phyloP scores from a whole-genome alignment of 2,113 vertebrate species.

The Dendropsophus ebraccatus region DNA sequence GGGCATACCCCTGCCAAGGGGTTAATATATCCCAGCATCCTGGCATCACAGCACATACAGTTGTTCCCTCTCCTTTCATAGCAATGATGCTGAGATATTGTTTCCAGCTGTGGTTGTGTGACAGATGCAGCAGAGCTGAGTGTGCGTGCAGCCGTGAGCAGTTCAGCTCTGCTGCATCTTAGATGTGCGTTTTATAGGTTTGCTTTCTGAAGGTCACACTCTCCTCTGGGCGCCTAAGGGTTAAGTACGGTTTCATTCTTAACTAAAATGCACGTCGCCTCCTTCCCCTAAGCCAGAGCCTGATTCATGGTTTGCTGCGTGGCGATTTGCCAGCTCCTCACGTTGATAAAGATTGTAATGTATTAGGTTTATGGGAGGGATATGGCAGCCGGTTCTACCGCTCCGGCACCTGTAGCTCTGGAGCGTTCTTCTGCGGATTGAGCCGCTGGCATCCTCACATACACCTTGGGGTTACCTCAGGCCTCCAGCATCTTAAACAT shows the following conservation, averaged over 20 bases:
- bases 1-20: not conserved
- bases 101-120: not conserved
- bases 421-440: not conserved
- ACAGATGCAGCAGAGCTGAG: not conserved
- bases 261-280: too few species aligned
- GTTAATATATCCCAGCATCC: too few species aligned
- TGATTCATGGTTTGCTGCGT: slow-evolving; percentile 28
- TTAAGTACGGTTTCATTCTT: slow-evolving; percentile 17
- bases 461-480: too few species aligned
- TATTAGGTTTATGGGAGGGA: not conserved
- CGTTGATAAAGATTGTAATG: not conserved
- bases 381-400: not conserved
- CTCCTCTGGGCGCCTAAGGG: slow-evolving; percentile 17
- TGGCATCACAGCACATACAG: not conserved
- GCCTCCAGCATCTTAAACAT: too few species aligned
- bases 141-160: not conserved
- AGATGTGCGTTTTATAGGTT: not conserved
- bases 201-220: slow-evolving; percentile 39
- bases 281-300: not conserved
- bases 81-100: not conserved
- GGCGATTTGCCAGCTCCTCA: not conserved
- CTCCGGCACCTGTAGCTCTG: slow-evolving; percentile 13
- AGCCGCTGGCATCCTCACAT: slow-evolving; percentile 10
- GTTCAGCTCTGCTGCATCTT: not conserved
- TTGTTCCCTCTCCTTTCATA: not conserved